Evolutionary conservation across 2,797 vertebrate species (phyloP).

Genomic region (Sciurus carolinensis): DNA sequence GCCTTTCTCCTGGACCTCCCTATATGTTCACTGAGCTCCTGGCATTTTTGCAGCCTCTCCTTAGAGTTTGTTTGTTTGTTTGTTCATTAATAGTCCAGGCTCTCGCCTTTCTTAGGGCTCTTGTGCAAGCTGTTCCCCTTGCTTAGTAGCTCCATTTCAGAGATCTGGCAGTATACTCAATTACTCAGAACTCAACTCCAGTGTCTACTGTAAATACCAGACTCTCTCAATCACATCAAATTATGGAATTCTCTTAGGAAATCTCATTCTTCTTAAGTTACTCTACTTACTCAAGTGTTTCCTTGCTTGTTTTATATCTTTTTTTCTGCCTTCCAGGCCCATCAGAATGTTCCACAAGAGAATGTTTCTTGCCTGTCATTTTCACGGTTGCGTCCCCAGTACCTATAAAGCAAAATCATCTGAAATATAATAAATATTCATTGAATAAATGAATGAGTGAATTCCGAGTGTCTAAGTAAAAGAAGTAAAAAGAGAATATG

Average conservation of each 20-base stretch:
- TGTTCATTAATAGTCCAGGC: too few relatives aligned
- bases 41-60: background rate
- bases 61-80: background rate
- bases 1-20: background rate
- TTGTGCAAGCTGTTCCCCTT: background rate
- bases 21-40: background rate
- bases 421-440: background rate
- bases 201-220: background rate
- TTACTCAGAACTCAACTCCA: background rate
- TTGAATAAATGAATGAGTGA: background rate
- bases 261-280: background rate
- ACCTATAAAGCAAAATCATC: background rate
- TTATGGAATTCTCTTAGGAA: background rate
- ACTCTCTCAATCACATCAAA: background rate
- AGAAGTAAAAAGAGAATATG: background rate
- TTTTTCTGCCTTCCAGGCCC: background rate
- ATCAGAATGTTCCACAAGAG: background rate
- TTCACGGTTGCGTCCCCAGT: background rate
- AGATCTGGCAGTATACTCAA: background rate
- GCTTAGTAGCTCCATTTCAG: background rate
- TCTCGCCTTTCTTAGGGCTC: background rate
- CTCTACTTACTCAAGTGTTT: background rate
- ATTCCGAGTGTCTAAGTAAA: constrained; percentile 2
- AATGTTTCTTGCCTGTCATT: background rate
- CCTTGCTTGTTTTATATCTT: background rate